phyloP scores from a whole-genome alignment of 2,888 invertebrate genomes.

The Embidobia sp. region DNA sequence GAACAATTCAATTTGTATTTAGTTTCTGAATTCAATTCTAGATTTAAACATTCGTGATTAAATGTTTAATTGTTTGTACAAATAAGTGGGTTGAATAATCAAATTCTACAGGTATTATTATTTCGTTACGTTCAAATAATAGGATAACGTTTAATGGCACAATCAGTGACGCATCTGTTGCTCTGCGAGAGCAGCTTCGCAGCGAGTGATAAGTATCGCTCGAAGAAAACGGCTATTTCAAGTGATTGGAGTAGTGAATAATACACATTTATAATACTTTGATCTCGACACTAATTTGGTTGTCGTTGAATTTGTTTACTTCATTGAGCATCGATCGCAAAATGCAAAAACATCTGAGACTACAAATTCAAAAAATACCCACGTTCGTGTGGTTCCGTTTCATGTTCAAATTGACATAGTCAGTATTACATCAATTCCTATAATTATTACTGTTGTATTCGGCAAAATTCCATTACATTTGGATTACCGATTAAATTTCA shows the following conservation, averaged over 20 bases:
- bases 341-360: slow-evolving; percentile 50
- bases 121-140: slow-evolving; percentile 33
- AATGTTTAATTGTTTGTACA: no score
- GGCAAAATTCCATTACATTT: slow-evolving; percentile 50
- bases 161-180: slow-evolving; percentile 70
- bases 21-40: no score
- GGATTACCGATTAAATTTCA: slow-evolving; percentile 36
- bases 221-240: slow-evolving; percentile 29
- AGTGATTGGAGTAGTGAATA: slow-evolving; percentile 67
- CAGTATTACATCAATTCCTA: slow-evolving; percentile 75
- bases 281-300: not conserved
- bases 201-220: slow-evolving; percentile 43
- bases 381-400: slow-evolving; percentile 8
- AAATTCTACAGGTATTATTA: not conserved
- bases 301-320: slow-evolving; percentile 64
- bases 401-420: slow-evolving; percentile 76
- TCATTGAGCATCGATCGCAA: slow-evolving; percentile 70
- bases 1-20: no score
- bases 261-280: slow-evolving; percentile 74
- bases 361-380: slow-evolving; percentile 41
- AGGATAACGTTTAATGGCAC: slow-evolving; percentile 73
- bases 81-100: not conserved
- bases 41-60: no score
- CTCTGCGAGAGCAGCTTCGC: slow-evolving; percentile 67
- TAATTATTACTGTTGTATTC: slow-evolving; percentile 52